Evolutionary conservation across 2,888 invertebrate species (phyloP).

Genomic region (Trypoxylon attenuatum): DNA sequence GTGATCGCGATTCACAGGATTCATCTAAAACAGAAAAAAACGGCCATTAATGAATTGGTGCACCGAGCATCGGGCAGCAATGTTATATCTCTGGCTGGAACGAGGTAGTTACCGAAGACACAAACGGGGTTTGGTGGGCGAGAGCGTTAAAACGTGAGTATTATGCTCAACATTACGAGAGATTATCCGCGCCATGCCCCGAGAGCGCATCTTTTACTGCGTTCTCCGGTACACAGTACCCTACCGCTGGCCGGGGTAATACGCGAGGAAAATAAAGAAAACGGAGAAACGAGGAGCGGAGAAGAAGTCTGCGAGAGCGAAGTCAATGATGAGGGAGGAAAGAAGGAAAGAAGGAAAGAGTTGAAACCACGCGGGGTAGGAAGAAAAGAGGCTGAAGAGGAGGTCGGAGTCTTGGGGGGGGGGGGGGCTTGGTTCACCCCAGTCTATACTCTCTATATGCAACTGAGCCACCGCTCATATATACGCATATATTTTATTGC

Average conservation of each 20-base stretch:
- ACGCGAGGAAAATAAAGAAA: neutral
- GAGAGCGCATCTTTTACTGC: slow-evolving; percentile 47
- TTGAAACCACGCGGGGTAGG: slow-evolving; percentile 3
- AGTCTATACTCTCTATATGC: no score
- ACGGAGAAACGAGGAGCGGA: neutral
- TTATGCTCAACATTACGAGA: slow-evolving; percentile 57
- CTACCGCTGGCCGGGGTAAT: slow-evolving; percentile 14
- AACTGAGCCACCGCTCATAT: no score
- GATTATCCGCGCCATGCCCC: slow-evolving; percentile 60
- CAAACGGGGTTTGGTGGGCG: neutral
- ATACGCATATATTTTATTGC: slow-evolving; percentile 66
- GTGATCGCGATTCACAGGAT: slow-evolving; percentile 16
- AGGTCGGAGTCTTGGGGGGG: slow-evolving; percentile 32
- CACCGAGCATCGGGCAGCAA: slow-evolving; percentile 1
- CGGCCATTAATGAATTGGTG: slow-evolving; percentile 25
- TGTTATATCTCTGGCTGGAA: neutral
- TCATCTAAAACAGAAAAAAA: slow-evolving; percentile 50
- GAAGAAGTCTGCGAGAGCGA: neutral
- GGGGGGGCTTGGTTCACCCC: no score
- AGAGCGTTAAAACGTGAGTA: slow-evolving; percentile 58
- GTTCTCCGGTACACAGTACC: no score
- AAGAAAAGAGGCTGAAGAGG: slow-evolving; percentile 28
- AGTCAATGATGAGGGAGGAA: neutral
- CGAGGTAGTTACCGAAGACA: neutral
- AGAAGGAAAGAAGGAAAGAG: slow-evolving; percentile 25